Conservation (phyloP, 53 echinoderm and acorn worm genomes). For the Apostichopus leukothele region DNA sequence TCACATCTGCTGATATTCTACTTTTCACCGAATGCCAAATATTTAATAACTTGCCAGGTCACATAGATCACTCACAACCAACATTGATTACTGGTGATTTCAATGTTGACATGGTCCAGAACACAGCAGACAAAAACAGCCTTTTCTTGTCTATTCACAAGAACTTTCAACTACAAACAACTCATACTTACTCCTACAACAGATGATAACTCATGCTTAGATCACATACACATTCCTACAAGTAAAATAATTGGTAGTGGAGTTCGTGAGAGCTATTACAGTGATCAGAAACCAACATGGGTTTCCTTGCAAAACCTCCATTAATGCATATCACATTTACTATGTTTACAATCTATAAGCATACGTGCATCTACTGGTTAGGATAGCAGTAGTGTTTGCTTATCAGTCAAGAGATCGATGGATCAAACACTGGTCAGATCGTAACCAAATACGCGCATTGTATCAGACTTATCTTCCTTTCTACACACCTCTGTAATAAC, state of each 20-base stretch:
- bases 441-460: too few species aligned
- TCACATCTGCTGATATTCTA: constrained; percentile 41
- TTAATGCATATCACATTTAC: too few species aligned
- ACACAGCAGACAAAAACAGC: neutral
- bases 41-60: neutral
- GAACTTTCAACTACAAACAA: too few species aligned
- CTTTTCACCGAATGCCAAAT: constrained; percentile 41
- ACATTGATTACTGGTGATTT: constrained; percentile 48
- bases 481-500: too few species aligned
- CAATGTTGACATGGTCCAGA: constrained; percentile 37
- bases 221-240: neutral
- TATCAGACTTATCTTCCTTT: too few species aligned
- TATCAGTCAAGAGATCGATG: fast-evolving
- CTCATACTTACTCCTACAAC: neutral
- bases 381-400: too few species aligned
- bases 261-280: constrained; percentile 10
- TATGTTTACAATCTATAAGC: too few species aligned
- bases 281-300: neutral
- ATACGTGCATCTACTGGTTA: too few species aligned
- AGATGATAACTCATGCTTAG: too few species aligned
- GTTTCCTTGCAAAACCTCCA: too few species aligned
- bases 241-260: neutral
- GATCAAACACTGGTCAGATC: too few species aligned
- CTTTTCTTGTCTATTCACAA: neutral
- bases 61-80: constrained; percentile 14